Evolutionary conservation across 2,888 invertebrate species (phyloP).

Genomic region (Dione vanillae): DNA sequence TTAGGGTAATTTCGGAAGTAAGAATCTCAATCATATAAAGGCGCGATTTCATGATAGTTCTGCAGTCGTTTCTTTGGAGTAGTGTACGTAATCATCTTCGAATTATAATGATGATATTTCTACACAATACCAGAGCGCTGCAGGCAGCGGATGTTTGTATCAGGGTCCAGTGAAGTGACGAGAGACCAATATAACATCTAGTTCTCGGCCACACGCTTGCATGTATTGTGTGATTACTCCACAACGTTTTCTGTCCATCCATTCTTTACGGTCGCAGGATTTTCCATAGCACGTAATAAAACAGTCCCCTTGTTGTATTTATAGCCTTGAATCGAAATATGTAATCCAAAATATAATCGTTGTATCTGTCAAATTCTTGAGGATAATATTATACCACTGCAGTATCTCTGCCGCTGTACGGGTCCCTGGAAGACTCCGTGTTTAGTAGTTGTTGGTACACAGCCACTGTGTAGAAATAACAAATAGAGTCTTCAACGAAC

Average conservation of each 20-base stretch:
- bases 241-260: constrained; percentile 62
- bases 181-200: constrained; percentile 56
- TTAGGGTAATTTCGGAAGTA: constrained; percentile 53
- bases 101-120: constrained; percentile 57
- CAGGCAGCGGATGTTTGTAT: constrained; percentile 49
- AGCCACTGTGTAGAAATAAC: constrained; percentile 60
- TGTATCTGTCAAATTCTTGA: constrained; percentile 59
- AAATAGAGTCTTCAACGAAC: constrained; percentile 56
- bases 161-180: constrained; percentile 57
- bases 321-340: constrained; percentile 58
- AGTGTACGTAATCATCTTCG: constrained; percentile 53
- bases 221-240: constrained; percentile 55
- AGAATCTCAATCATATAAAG: constrained; percentile 57
- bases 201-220: constrained; percentile 54
- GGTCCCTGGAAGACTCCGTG: constrained; percentile 52
- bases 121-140: constrained; percentile 60
- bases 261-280: constrained; percentile 59
- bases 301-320: constrained; percentile 57
- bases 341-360: constrained; percentile 59
- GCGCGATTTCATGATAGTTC: constrained; percentile 50
- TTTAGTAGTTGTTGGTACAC: constrained; percentile 57
- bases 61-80: constrained; percentile 55
- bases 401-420: constrained; percentile 56
- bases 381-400: constrained; percentile 58
- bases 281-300: constrained; percentile 60